These are phyloP conservation scores for Eilema sororculum DNA, from an alignment of 2,888 invertebrate genomes.

Conservation along the genomic window DNA sequence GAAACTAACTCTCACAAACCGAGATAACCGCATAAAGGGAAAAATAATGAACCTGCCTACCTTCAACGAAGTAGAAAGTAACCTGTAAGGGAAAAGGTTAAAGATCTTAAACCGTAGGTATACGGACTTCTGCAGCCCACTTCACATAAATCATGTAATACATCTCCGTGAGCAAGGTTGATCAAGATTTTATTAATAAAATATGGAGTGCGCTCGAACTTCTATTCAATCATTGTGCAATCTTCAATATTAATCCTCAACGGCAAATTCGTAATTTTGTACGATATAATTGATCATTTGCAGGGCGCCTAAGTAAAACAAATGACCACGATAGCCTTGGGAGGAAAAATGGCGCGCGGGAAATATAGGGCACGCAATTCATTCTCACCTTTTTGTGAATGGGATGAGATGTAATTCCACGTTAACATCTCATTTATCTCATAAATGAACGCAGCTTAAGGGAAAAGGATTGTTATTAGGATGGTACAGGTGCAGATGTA, in stretches of 20 bases:
- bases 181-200: neutral
- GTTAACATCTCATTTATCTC: constrained; percentile 25
- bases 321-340: constrained; percentile 40
- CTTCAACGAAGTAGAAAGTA: too few species aligned
- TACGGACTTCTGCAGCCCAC: too few species aligned
- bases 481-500: neutral
- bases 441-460: constrained; percentile 16
- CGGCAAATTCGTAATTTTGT: neutral
- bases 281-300: constrained; percentile 30
- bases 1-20: too few species aligned
- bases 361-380: constrained; percentile 33
- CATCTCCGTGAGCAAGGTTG: neutral
- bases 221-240: neutral
- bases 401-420: constrained; percentile 38
- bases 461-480: constrained; percentile 7
- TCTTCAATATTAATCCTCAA: neutral
- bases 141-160: too few species aligned
- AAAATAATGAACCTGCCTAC: too few species aligned
- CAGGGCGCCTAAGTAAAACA: constrained; percentile 38
- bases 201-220: too few species aligned
- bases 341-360: constrained; percentile 33
- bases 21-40: too few species aligned
- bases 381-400: constrained; percentile 35
- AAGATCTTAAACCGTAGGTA: too few species aligned
- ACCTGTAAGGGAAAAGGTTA: too few species aligned